Base-by-base conservation (phyloP, 2,113 vertebrate genomes). In the Chamaetylas fuelleborni region DNA sequence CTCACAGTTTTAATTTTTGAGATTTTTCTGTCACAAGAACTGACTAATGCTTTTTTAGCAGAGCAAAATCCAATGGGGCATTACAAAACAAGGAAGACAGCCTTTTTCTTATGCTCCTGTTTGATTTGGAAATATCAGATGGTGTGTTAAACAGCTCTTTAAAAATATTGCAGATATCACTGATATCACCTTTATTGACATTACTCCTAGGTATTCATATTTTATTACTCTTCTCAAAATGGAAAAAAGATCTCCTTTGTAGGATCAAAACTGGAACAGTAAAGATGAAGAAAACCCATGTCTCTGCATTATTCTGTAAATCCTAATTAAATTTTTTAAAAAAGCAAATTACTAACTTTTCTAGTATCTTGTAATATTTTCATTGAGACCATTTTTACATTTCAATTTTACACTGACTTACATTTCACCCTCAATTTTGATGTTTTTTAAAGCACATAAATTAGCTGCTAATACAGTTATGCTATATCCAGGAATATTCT, bases 151-250 rank as follows among this genome's bases (percentile, higher is more conserved):
- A 81, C 26, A 87, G 4, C 33, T 93, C 66, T 80, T 92, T 69
- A 58, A 88, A 96, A 94, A 64, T 84, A 12, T 94, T 92, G 54
- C 53, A 9, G 53, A 72, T 91, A 74, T 48, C 81, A 66, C 34
- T 92, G 60, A 38, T 96, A 92, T n/a, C 72, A 86, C 48, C 70
- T 95, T 96, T 92, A 95, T 56, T 96, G 71, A 92, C 78, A 74
- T 86, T 83, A 91, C 34, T 61, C 38, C 78, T 83, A 74, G 51
- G n/a, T 95, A 83, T 66, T 96, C 5, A n/a, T 77, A 73, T 72
- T 81, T 92, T 95, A 94, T 96, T 96, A 78, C 64, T 85, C 81
- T 57, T 69, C 88, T 94, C 94, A 96, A 96, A 97, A 89, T 70
- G 47, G 76, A 94, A 77, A 45, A 51, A 90, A 95, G 12, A 84